Conservation (phyloP, 2,113 vertebrate genomes). For the Prinia subflava region DNA sequence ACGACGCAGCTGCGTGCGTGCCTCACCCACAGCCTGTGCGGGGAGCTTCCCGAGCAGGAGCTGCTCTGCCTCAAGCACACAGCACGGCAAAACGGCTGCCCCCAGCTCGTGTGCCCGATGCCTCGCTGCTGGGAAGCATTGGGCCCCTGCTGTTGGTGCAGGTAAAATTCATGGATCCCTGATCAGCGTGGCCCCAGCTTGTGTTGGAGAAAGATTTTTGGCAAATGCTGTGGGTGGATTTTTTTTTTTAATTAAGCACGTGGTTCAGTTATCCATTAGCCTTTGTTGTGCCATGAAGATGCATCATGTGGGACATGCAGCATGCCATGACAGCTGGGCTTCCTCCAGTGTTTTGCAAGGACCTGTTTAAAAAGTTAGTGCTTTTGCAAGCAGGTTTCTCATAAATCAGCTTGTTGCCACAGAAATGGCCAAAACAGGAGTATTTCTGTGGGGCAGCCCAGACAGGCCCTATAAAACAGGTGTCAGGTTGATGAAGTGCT, state of each 20-base stretch:
- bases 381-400: background rate
- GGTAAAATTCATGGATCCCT: background rate
- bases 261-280: background rate
- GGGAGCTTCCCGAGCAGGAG: background rate
- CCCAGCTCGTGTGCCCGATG: accelerated
- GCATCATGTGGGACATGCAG: background rate
- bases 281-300: background rate
- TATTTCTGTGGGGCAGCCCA: background rate
- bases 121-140: background rate
- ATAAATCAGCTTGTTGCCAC: background rate
- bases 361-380: background rate
- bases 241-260: too few species aligned
- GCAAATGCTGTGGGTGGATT: background rate
- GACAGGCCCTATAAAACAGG: background rate
- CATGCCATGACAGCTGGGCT: background rate
- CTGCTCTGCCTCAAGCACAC: background rate
- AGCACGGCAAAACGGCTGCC: background rate
- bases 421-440: background rate
- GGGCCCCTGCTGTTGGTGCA: background rate
- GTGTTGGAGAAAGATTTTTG: background rate
- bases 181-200: accelerated
- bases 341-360: background rate
- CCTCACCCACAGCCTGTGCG: background rate
- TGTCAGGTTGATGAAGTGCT: background rate
- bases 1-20: background rate